phyloP scores from a whole-genome alignment of 2,113 vertebrate species.

The Excalfactoria chinensis region DNA sequence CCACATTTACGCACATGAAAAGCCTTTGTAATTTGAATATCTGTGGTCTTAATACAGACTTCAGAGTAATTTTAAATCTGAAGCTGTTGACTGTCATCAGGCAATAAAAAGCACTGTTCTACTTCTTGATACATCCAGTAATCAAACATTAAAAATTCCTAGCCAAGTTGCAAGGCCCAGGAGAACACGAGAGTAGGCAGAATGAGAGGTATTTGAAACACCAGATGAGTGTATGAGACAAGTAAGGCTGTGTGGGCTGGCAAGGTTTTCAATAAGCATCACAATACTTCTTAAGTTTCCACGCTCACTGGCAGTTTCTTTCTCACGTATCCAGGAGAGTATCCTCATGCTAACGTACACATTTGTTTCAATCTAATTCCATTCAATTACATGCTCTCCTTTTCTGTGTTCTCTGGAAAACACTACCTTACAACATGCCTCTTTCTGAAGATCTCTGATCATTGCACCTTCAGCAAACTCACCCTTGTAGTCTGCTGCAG shows the following conservation, averaged over 20 bases:
- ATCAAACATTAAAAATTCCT: conserved; percentile 24
- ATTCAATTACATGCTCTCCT: background rate
- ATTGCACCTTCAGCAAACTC: background rate
- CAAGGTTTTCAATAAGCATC: conserved; percentile 28
- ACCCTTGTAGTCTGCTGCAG: background rate
- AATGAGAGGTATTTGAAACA: conserved; percentile 18
- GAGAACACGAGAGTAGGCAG: background rate
- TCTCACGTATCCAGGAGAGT: background rate
- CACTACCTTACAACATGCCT: background rate
- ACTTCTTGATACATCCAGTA: background rate
- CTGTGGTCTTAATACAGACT: background rate
- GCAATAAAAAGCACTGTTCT: background rate
- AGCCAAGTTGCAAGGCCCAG: background rate
- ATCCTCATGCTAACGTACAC: background rate
- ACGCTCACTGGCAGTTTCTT: background rate
- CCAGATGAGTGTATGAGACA: conserved; percentile 22
- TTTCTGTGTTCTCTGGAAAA: background rate
- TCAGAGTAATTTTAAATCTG: background rate
- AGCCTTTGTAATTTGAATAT: background rate
- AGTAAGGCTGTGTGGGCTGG: conserved; percentile 6
- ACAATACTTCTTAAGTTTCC: conserved; percentile 20
- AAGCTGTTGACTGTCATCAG: background rate
- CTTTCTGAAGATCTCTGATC: background rate
- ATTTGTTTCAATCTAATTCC: conserved; percentile 12
- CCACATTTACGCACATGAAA: background rate